Percentiles rank a stretch among this genome's conserved stretches.
Evolutionary conservation across 1,140 invertebrate species (phyloP).

Genomic region (Euura saliciscinereae): DNA sequence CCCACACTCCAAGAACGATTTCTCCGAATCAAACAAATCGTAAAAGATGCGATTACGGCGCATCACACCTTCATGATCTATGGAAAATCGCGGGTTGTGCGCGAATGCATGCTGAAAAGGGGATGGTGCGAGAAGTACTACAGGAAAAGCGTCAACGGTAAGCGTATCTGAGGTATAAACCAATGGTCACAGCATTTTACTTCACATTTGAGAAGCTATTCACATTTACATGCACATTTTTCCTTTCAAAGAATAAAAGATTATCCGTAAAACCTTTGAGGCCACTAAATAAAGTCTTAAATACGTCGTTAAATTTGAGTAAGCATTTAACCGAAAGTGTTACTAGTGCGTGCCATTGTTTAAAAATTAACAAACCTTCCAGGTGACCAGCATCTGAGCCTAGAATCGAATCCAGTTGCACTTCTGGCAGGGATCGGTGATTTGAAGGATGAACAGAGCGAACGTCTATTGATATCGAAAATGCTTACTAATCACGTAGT

Average conservation of each 20-base stretch:
- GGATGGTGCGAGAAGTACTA: conserved; percentile 57
- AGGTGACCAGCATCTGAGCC: conserved; percentile 41
- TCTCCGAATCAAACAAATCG: conserved; percentile 44
- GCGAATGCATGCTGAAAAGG: conserved; percentile 50
- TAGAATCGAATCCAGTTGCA: conserved; percentile 46
- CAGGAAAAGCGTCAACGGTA: conserved; percentile 36
- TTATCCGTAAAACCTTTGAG: too few species aligned
- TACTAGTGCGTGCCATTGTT: not conserved
- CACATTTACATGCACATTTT: too few species aligned
- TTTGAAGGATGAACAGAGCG: conserved; percentile 45
- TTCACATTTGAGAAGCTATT: too few species aligned
- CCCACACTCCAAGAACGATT: conserved; percentile 47
- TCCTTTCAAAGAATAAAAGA: too few species aligned
- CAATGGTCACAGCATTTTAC: too few species aligned
- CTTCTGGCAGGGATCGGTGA: conserved; percentile 49
- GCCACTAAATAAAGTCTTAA: too few species aligned
- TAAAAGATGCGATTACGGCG: conserved; percentile 45
- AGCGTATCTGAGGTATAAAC: not conserved
- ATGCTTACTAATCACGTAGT: conserved; percentile 68
- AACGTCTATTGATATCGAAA: conserved; percentile 49
- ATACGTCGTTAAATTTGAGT: too few species aligned
- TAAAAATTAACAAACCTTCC: not conserved
- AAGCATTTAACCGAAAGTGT: too few species aligned
- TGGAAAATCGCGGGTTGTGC: conserved; percentile 48
- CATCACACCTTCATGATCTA: conserved; percentile 56